Percentiles rank a stretch among this genome's conserved stretches.
Conservation (phyloP, 2,888 invertebrate genomes). For the Cyclophora albipunctata region DNA sequence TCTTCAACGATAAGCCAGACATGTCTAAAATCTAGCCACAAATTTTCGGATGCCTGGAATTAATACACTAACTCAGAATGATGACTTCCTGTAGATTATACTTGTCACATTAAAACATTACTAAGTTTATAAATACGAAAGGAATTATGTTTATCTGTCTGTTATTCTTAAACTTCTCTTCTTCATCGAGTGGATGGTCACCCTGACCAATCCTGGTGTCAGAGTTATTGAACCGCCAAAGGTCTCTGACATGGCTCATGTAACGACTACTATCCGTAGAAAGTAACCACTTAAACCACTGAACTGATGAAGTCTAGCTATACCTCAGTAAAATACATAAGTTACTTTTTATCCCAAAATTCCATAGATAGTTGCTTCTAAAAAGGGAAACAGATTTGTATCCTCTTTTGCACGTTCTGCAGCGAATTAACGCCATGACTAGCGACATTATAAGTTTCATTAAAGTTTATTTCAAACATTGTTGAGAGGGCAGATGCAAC, state of each 20-base stretch:
- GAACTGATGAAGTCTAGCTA: not conserved
- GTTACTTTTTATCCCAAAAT: not conserved
- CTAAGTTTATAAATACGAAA: not conserved
- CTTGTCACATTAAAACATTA: not conserved
- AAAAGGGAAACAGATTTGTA: no score
- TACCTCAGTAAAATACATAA: not conserved
- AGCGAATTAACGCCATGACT: no score
- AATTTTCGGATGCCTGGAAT: constrained; percentile 44
- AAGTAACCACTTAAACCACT: not conserved
- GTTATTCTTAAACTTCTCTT: not conserved
- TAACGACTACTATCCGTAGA: no score
- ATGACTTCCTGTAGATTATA: not conserved
- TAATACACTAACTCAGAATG: not conserved
- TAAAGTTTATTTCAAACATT: no score
- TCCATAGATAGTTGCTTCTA: no score
- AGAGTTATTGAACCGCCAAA: no score
- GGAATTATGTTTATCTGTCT: not conserved
- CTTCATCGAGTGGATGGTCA: not conserved
- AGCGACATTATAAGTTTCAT: no score
- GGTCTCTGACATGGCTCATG: no score
- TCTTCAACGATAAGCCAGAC: constrained; percentile 41
- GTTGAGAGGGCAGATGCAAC: no score
- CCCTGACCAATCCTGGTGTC: no score
- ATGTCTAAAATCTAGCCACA: constrained; percentile 30
- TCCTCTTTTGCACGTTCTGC: no score